phyloP scores from a whole-genome alignment of 1,140 invertebrate species.

The Drosophila bocqueti region DNA sequence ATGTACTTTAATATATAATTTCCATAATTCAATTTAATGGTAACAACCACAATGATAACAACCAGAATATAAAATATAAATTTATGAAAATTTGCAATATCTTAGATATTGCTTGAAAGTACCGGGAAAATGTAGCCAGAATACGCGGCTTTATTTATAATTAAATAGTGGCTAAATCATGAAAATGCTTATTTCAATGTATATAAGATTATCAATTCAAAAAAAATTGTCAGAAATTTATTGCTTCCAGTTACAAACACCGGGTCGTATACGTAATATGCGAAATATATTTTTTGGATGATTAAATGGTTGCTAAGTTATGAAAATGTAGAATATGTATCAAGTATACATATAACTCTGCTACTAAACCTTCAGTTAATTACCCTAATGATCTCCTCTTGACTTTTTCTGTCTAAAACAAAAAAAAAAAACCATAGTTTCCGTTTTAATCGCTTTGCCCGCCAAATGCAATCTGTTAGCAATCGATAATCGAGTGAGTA shows the following conservation, averaged over 20 bases:
- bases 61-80: not conserved
- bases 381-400: not conserved
- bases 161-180: not conserved
- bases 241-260: not conserved
- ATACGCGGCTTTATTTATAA: not conserved
- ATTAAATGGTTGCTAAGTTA: not conserved
- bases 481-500: conserved; percentile 37
- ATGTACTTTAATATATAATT: not conserved
- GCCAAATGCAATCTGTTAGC: not conserved
- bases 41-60: not conserved
- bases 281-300: not conserved
- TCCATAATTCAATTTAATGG: not conserved
- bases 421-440: not conserved
- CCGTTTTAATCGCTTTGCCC: not conserved
- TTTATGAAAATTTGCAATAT: not conserved
- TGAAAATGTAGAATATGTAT: not conserved
- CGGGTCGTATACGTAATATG: conserved; percentile 10
- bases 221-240: not conserved
- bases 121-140: not conserved
- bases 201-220: not conserved
- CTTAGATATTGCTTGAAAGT: too few species aligned
- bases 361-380: not conserved
- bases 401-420: not conserved
- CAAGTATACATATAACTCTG: not conserved
- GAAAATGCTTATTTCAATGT: not conserved